Conservation (phyloP, 2,888 invertebrate species). For the Scaptomyza parva region DNA sequence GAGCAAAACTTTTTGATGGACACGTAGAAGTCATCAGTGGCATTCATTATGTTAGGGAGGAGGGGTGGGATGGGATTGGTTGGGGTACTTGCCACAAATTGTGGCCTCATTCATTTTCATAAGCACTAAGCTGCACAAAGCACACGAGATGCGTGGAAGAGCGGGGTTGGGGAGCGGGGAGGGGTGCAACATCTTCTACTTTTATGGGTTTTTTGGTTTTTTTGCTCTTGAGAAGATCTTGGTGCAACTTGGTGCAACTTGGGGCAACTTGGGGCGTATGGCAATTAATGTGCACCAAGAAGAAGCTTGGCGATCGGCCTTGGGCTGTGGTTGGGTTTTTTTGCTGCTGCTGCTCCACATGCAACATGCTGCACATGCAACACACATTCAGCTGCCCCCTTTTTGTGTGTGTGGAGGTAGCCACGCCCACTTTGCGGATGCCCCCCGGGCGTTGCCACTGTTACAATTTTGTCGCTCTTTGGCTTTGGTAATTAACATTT, state of each 20-base stretch:
- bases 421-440: conserved; percentile 36
- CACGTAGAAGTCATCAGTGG: conserved; percentile 66
- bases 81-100: conserved; percentile 37
- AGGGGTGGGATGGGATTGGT: background rate
- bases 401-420: conserved; percentile 11
- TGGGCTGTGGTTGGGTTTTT: conserved; percentile 60
- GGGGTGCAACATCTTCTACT: no score
- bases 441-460: conserved; percentile 70
- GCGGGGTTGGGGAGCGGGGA: background rate
- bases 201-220: no score
- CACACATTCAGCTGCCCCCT: conserved; percentile 14
- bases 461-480: conserved; percentile 74
- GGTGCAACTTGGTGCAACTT: background rate
- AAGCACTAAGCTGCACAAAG: conserved; percentile 41
- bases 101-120: conserved; percentile 62
- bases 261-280: conserved; percentile 12
- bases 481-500: conserved; percentile 63
- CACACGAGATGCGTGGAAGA: background rate
- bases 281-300: conserved; percentile 66
- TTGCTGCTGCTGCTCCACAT: conserved; percentile 58
- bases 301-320: conserved; percentile 73
- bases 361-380: no score
- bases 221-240: background rate
- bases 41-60: conserved; percentile 47
- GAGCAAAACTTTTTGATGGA: conserved; percentile 48